phyloP scores from a whole-genome alignment of 2,113 vertebrate species.

The Poeciliopsis turrubarensis region DNA sequence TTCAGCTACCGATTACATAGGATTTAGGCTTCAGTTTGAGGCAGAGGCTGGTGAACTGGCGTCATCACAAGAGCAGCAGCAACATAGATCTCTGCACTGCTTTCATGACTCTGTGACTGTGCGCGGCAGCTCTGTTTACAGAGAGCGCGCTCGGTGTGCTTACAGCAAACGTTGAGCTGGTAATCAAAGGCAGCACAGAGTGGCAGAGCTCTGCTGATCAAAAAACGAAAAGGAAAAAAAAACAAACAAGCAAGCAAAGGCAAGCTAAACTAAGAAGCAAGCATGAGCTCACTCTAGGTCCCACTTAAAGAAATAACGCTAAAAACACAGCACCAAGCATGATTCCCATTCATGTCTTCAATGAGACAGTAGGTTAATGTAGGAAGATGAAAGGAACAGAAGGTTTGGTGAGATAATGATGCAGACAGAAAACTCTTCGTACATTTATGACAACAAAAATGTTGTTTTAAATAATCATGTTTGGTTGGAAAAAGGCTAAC shows the following conservation, averaged over 20 bases:
- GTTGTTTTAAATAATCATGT: neutral
- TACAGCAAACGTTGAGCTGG: slow-evolving; percentile 40
- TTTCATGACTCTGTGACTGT: slow-evolving; percentile 17
- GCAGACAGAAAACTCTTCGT: slow-evolving; percentile 4
- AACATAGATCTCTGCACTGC: slow-evolving; percentile 13
- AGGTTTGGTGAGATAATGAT: slow-evolving; percentile 10
- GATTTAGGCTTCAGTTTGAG: slow-evolving; percentile 14
- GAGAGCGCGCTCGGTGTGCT: slow-evolving; percentile 10
- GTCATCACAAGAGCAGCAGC: neutral
- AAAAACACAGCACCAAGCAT: slow-evolving; percentile 21
- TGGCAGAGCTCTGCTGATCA: slow-evolving; percentile 23
- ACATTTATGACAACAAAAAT: neutral
- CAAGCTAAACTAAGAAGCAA: slow-evolving; percentile 16
- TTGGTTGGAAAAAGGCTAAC: neutral
- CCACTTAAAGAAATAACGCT: neutral
- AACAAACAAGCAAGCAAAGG: slow-evolving; percentile 1
- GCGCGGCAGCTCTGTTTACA: slow-evolving; percentile 47
- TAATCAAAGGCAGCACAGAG: slow-evolving; percentile 49
- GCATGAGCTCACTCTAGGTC: slow-evolving; percentile 12
- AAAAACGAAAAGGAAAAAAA: neutral
- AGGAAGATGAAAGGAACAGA: slow-evolving; percentile 8
- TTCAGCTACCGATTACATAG: neutral
- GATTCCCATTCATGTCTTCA: slow-evolving; percentile 11
- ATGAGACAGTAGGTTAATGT: slow-evolving; percentile 17
- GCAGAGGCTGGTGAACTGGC: neutral